Conservation (phyloP, 2,113 vertebrate genomes). For the Leptocoma aspasia region DNA sequence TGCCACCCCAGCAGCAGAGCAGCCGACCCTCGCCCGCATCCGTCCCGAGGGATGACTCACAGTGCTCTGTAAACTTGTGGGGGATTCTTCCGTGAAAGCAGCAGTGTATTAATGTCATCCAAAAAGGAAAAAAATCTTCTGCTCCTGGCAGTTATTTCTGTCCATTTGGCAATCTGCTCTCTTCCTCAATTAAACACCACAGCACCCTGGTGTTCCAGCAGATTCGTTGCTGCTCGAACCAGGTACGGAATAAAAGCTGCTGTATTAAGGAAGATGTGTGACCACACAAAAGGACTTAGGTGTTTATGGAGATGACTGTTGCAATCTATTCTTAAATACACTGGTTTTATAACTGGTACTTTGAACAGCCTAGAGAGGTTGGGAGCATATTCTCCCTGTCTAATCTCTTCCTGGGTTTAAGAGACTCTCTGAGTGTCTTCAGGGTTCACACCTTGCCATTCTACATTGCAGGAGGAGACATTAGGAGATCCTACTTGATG, state of each 20-base stretch:
- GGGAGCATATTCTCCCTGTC: not conserved
- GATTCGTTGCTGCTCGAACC: not conserved
- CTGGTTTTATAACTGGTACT: not conserved
- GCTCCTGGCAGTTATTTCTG: not conserved
- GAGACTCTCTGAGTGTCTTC: not conserved
- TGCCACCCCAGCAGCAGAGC: not conserved
- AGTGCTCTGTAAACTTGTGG: not conserved
- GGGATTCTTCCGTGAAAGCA: not conserved
- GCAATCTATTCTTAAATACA: not conserved
- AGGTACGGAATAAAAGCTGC: not conserved
- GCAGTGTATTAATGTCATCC: not conserved
- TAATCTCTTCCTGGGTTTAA: not conserved
- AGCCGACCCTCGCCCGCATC: not conserved
- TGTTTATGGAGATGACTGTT: not conserved
- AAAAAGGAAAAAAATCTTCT: not conserved
- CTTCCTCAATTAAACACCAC: not conserved
- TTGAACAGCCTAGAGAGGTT: not conserved
- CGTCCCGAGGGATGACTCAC: not conserved
- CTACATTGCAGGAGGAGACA: not conserved
- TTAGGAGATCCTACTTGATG: not conserved
- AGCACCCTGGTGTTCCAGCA: not conserved
- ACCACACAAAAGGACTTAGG: not conserved
- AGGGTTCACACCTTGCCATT: not conserved
- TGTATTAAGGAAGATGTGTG: not conserved
- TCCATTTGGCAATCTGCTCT: not conserved